Evolutionary conservation across 2,888 invertebrate genomes (phyloP).

Genomic region (Neoitamus cyanurus): DNA sequence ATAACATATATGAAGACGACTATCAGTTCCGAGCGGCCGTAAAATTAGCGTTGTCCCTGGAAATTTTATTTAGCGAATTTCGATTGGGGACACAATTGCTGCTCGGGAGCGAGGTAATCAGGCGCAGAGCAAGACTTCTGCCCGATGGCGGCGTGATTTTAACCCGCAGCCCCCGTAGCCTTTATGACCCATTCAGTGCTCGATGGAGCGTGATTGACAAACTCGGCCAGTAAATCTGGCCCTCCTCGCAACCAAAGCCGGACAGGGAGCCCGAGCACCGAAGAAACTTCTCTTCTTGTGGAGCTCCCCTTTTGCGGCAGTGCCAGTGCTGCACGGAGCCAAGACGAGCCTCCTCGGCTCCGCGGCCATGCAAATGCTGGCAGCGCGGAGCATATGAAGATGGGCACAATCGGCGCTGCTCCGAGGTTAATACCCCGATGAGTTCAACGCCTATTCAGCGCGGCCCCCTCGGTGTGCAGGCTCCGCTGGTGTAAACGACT

Average conservation of each 20-base stretch:
- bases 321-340: neutral
- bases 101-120: neutral
- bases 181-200: constrained; percentile 37
- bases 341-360: neutral
- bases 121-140: neutral
- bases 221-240: constrained; percentile 32
- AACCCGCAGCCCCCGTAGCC: neutral
- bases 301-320: neutral
- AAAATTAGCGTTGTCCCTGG: constrained; percentile 16
- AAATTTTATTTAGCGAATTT: constrained; percentile 26
- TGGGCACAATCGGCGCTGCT: constrained; percentile 8
- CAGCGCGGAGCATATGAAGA: neutral
- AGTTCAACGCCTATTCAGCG: constrained; percentile 43
- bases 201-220: constrained; percentile 40
- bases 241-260: neutral
- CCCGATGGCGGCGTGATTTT: neutral
- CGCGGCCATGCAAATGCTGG: constrained; percentile 10
- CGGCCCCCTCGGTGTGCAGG: neutral
- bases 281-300: neutral
- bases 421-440: constrained; percentile 37
- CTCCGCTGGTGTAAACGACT: constrained; percentile 32
- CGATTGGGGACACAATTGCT: constrained; percentile 12
- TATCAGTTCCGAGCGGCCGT: constrained; percentile 8
- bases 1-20: constrained; percentile 1
- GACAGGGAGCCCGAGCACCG: neutral